Evolutionary conservation across 2,888 invertebrate genomes (phyloP).

Genomic region (Liodrosophila aerea): DNA sequence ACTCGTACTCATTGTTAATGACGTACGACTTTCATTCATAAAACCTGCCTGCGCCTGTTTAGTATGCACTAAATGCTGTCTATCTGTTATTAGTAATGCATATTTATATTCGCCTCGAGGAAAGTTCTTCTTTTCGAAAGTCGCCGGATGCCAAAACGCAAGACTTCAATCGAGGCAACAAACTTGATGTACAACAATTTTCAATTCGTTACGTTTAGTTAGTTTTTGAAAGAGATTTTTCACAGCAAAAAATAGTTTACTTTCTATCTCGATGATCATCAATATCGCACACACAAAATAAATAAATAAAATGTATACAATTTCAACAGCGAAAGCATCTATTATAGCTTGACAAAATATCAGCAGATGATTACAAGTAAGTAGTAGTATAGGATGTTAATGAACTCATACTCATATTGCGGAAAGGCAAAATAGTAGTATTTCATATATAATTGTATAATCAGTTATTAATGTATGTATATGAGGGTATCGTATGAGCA

Average conservation of each 20-base stretch:
- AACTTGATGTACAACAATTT: slow-evolving; percentile 31
- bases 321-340: slow-evolving; percentile 45
- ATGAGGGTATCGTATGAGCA: slow-evolving; percentile 21
- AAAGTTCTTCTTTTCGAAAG: slow-evolving; percentile 74
- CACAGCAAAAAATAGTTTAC: slow-evolving; percentile 45
- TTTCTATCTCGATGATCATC: slow-evolving; percentile 54
- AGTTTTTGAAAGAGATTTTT: slow-evolving; percentile 30
- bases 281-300: slow-evolving; percentile 9
- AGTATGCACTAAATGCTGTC: slow-evolving; percentile 44
- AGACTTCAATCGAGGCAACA: slow-evolving; percentile 19
- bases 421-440: slow-evolving; percentile 29
- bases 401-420: slow-evolving; percentile 32
- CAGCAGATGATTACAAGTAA: slow-evolving; percentile 33
- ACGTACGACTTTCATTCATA: slow-evolving; percentile 70
- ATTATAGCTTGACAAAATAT: slow-evolving; percentile 28
- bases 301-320: slow-evolving; percentile 14
- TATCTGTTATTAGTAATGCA: slow-evolving; percentile 29
- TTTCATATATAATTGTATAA: slow-evolving; percentile 37
- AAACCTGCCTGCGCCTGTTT: slow-evolving; percentile 32
- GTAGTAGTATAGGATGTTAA: slow-evolving; percentile 44
- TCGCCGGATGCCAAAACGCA: slow-evolving; percentile 18
- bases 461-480: slow-evolving; percentile 6
- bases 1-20: slow-evolving; percentile 37
- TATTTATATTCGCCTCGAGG: slow-evolving; percentile 17
- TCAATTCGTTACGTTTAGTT: slow-evolving; percentile 21